Evolutionary conservation across 2,113 vertebrate genomes (phyloP).

Genomic region (Lamprotornis superbus): DNA sequence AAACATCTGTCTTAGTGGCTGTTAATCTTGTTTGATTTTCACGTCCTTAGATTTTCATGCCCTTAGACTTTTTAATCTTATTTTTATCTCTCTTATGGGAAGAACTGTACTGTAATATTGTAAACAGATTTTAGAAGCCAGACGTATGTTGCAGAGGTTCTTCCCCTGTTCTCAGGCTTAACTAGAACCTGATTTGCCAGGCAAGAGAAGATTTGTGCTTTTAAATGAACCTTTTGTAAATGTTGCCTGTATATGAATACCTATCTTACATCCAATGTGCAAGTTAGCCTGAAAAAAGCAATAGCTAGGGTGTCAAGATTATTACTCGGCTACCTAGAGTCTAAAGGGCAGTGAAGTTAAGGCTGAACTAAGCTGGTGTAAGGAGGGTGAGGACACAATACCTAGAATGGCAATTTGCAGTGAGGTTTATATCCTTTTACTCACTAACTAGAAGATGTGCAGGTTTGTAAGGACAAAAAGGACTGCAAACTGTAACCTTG

Average conservation of each 20-base stretch:
- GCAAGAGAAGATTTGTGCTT: background rate
- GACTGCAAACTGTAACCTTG: background rate
- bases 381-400: background rate
- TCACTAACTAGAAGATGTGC: background rate
- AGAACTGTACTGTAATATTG: background rate
- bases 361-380: background rate
- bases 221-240: background rate
- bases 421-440: background rate
- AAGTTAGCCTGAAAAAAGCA: background rate
- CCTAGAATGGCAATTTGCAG: background rate
- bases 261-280: background rate
- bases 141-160: background rate
- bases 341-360: background rate
- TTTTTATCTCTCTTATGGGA: background rate
- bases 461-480: background rate
- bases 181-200: background rate
- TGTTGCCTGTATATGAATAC: background rate
- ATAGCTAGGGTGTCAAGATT: background rate
- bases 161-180: background rate
- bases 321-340: background rate
- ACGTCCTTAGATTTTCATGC: background rate
- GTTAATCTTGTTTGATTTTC: background rate
- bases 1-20: background rate
- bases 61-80: background rate
- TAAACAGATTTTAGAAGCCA: background rate